Percentiles rank a stretch among this genome's conserved stretches.
Evolutionary conservation across 2,113 vertebrate genomes (phyloP).

Genomic region (Xerus inauris): DNA sequence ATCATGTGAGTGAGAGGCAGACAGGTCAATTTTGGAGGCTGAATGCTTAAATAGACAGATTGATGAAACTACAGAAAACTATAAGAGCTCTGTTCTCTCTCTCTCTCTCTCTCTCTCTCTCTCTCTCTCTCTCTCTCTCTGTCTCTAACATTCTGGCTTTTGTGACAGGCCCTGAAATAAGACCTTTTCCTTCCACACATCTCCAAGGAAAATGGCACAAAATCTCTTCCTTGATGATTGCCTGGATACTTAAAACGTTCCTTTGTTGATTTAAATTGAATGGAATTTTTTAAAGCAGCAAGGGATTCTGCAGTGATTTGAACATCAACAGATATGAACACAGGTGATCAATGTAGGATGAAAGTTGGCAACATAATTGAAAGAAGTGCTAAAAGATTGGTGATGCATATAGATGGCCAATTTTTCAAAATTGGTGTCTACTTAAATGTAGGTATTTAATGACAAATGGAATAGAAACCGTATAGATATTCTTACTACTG

Average conservation of each 20-base stretch:
- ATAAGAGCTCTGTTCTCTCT: not conserved
- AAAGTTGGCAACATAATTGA: not conserved
- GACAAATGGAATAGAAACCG: not conserved
- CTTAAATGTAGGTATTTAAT: not conserved
- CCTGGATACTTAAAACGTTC: not conserved
- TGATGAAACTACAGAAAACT: not conserved
- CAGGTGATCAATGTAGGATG: not conserved
- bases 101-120: too few relatives aligned
- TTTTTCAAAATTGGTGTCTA: not conserved
- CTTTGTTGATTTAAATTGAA: not conserved
- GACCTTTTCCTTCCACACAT: not conserved
- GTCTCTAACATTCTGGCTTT: not conserved
- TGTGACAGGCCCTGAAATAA: not conserved
- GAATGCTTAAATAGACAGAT: not conserved
- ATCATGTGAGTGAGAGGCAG: not conserved
- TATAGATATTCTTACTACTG: not conserved
- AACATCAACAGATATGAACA: not conserved
- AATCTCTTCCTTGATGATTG: not conserved
- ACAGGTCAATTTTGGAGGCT: not conserved
- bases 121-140: too few relatives aligned
- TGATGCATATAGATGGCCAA: not conserved
- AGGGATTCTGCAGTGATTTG: not conserved
- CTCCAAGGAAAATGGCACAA: not conserved
- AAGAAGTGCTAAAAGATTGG: not conserved
- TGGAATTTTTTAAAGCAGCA: not conserved